These are phyloP conservation scores for Amblyjoppa fuscipennis DNA, from an alignment of 2,888 invertebrate genomes.

Conservation along the genomic window DNA sequence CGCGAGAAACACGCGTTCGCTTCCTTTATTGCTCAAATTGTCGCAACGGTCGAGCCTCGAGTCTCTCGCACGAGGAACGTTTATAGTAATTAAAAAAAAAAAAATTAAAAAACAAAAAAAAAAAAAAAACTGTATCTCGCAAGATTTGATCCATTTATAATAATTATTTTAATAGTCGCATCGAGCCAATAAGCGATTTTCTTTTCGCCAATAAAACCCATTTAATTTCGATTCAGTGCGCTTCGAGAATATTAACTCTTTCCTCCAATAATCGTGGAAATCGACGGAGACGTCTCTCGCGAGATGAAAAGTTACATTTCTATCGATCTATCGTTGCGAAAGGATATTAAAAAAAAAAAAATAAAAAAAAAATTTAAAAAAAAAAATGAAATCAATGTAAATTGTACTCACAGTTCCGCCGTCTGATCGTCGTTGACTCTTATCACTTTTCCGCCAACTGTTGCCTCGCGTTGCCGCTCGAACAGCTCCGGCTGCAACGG, in stretches of 20 bases:
- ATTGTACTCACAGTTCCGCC: constrained; percentile 47
- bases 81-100: not conserved
- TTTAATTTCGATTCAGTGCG: not conserved
- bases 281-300: not conserved
- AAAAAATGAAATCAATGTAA: not conserved
- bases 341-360: not conserved
- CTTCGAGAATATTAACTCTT: not conserved
- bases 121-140: too few species aligned
- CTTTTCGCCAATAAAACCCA: not conserved
- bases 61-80: not conserved
- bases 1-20: not conserved
- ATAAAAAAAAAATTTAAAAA: not conserved
- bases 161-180: not conserved
- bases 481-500: not conserved
- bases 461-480: not conserved
- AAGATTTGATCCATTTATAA: not conserved
- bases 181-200: not conserved
- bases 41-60: not conserved
- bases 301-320: not conserved
- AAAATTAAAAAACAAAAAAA: too few species aligned
- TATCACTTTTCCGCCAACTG: constrained; percentile 20
- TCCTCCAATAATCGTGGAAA: not conserved
- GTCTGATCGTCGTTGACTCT: not conserved
- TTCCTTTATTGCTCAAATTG: not conserved
- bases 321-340: not conserved